Percentiles rank a stretch among this genome's conserved stretches.
phyloP scores from a whole-genome alignment of 2,888 invertebrate species.

The Caenorhabditis imperialis region DNA sequence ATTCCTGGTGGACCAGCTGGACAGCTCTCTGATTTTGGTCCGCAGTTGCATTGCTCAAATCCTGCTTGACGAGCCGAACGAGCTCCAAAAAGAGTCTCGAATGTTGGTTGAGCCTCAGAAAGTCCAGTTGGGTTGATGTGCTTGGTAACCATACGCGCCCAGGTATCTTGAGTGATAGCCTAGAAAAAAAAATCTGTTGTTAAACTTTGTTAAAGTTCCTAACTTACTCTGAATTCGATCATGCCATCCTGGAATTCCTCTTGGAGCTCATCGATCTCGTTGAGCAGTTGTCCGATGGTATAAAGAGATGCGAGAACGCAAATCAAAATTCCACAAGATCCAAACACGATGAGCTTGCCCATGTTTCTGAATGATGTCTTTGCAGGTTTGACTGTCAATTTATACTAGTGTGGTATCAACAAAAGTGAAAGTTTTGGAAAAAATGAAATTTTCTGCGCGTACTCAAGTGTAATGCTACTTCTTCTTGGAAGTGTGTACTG shows the following conservation, averaged over 20 bases:
- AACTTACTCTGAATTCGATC: constrained; percentile 63
- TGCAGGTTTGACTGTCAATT: neutral
- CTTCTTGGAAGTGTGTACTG: constrained; percentile 3
- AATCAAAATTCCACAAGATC: constrained; percentile 57
- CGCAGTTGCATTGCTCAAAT: constrained; percentile 68
- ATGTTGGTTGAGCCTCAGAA: constrained; percentile 60
- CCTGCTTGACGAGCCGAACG: constrained; percentile 62
- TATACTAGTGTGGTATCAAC: constrained; percentile 6
- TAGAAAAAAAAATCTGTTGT: constrained; percentile 8
- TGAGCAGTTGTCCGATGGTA: constrained; percentile 56
- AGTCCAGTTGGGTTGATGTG: constrained; percentile 63
- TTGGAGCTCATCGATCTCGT: constrained; percentile 61
- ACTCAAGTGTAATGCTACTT: constrained; percentile 1
- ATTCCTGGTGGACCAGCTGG: constrained; percentile 71
- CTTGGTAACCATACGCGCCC: constrained; percentile 63
- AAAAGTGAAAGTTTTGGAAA: constrained; percentile 11
- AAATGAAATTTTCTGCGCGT: constrained; percentile 9
- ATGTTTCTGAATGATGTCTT: constrained; percentile 49
- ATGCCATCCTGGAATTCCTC: constrained; percentile 62
- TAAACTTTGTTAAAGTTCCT: neutral
- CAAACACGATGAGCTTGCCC: constrained; percentile 61
- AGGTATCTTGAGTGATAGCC: constrained; percentile 65
- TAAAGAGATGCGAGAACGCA: constrained; percentile 57
- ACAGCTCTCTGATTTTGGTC: constrained; percentile 64
- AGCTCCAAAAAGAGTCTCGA: constrained; percentile 64